Evolutionary conservation across 2,797 vertebrate species (phyloP).

Genomic region (Centroberyx gerrardi): DNA sequence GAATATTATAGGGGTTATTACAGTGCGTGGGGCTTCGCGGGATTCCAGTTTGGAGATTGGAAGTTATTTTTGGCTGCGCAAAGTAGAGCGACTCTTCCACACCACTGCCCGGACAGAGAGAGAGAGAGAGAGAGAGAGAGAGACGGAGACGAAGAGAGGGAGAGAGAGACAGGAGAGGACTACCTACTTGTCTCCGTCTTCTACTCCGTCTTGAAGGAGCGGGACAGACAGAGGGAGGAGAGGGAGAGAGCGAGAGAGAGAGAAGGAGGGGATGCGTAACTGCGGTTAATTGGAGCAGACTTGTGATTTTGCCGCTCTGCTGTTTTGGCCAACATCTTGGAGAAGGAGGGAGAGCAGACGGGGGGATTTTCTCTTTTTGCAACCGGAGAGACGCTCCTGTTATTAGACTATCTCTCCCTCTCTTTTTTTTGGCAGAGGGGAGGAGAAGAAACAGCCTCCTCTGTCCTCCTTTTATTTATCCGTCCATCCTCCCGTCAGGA

Average conservation of each 20-base stretch:
- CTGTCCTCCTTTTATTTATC: background rate
- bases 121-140: constrained; percentile 28
- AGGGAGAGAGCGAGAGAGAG: constrained; percentile 2
- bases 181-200: constrained; percentile 25
- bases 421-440: background rate
- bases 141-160: background rate
- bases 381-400: constrained; percentile 11
- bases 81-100: constrained; percentile 71
- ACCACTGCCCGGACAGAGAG: constrained; percentile 52
- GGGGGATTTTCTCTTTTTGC: constrained; percentile 14
- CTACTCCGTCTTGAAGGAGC: constrained; percentile 39
- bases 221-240: constrained; percentile 16
- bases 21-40: constrained; percentile 28
- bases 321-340: constrained; percentile 13
- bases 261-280: constrained; percentile 40
- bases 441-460: constrained; percentile 24
- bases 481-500: background rate
- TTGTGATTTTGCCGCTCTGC: background rate
- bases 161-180: constrained; percentile 36
- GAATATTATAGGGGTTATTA: constrained; percentile 30
- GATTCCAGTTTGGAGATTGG: constrained; percentile 70
- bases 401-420: background rate
- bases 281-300: constrained; percentile 59
- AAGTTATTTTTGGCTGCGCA: constrained; percentile 77
- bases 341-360: constrained; percentile 3